Base-by-base conservation (phyloP, 1,140 invertebrate species). In the Branchinecta lindahli region DNA sequence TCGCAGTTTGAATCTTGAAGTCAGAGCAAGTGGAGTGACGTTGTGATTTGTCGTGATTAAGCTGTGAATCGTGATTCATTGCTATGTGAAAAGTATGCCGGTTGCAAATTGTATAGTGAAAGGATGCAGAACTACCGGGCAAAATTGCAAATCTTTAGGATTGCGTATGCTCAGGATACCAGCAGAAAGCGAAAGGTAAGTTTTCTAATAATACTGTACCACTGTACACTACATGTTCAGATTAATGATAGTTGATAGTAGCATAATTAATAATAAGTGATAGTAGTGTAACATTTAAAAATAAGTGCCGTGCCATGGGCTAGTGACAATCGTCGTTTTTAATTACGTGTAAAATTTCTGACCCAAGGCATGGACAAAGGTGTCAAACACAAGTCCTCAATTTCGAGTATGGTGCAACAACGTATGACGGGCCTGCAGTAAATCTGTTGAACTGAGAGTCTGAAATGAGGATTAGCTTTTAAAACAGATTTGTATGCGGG, bases 201-300 rank as follows among this genome's bases (percentile, higher is more conserved):
- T 52, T 52, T 52, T 52, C 47, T 52, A n/a, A n/a, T n/a, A n/a
- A n/a, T n/a, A n/a, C n/a, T n/a, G n/a, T n/a, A n/a, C n/a, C n/a
- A n/a, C n/a, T n/a, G n/a, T n/a, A n/a, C n/a, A 52, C 9, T 52
- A 52, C 47, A 52, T 52, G n/a, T 52, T 52, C 47, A 52, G 47
- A 52, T 52, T 52, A 52, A 52, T 52, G 9, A 52, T 52, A 52
- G 47, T 9, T n/a, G n/a, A 52, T 52, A 52, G 47, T 52, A 52
- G 47, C 47, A 52, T 52, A 52, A 52, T 52, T 52, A 52, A 52
- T 52, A 52, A 52, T 52, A 52, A 52, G 47, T 52, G 47, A 52
- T 52, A 52, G 47, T 52, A 52, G 47, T 52, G n/a, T 52, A 52
- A 52, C 9, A 52, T 52, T 52, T 52, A 52, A 52, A 52, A 52